Conservation (phyloP, 2,797 vertebrate species). For the Mus caroli region DNA sequence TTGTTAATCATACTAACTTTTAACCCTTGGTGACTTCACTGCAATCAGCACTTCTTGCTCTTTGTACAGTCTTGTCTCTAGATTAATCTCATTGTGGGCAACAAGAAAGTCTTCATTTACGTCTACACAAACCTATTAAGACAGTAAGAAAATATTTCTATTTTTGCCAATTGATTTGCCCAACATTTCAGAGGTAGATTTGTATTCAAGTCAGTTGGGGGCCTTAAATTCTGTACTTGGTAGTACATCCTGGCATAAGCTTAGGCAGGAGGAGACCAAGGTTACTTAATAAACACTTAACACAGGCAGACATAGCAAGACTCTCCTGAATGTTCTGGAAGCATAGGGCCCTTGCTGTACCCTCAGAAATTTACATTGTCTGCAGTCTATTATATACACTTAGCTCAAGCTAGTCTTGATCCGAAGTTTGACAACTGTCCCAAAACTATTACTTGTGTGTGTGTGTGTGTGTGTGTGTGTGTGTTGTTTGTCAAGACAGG, state of each 20-base stretch:
- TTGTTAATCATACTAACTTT: neutral
- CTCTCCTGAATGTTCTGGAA: slow-evolving; percentile 31
- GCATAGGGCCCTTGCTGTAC: neutral
- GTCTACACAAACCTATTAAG: neutral
- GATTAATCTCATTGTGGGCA: neutral
- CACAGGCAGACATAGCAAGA: neutral
- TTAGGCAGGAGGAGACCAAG: slow-evolving; percentile 7
- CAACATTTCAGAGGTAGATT: neutral
- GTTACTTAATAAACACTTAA: neutral
- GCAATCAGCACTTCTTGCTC: neutral
- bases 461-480: neutral
- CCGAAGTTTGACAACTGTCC: slow-evolving; percentile 50
- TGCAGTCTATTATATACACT: slow-evolving; percentile 1
- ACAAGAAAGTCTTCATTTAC: neutral
- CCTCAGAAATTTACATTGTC: neutral
- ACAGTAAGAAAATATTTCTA: slow-evolving; percentile 19
- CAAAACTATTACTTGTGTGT: slow-evolving; percentile 17
- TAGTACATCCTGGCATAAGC: neutral
- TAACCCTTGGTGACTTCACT: neutral
- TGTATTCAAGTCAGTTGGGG: slow-evolving; percentile 13
- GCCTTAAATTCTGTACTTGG: neutral
- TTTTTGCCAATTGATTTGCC: slow-evolving; percentile 54
- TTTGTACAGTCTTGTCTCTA: neutral
- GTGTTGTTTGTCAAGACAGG: no score
- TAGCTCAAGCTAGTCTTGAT: slow-evolving; percentile 28